Conservation (phyloP, 2,888 invertebrate genomes). For the Oligia fasciuncula region DNA sequence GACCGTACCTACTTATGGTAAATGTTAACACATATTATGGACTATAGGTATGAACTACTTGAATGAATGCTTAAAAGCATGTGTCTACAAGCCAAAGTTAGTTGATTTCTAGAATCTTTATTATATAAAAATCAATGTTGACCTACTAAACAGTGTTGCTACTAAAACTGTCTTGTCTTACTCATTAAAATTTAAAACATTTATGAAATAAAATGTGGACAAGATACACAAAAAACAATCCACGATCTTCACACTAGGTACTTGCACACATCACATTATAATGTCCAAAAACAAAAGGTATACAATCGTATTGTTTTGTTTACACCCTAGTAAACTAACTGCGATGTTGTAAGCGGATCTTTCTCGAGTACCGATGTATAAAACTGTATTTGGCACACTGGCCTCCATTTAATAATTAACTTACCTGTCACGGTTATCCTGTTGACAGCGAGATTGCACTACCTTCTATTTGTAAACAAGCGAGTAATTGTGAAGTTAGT, state of each 20-base stretch:
- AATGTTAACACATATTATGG: slow-evolving; percentile 7
- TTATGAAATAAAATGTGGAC: not conserved
- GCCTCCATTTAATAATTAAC: slow-evolving; percentile 80
- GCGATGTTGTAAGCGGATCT: slow-evolving; percentile 47
- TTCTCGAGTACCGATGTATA: slow-evolving; percentile 31
- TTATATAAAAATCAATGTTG: slow-evolving; percentile 2
- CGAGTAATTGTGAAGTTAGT: slow-evolving; percentile 52
- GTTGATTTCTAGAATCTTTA: not conserved
- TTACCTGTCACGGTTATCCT: slow-evolving; percentile 85
- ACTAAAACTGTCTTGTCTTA: slow-evolving; percentile 1
- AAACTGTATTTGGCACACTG: slow-evolving; percentile 74
- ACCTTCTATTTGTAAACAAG: slow-evolving; percentile 85
- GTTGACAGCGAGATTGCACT: slow-evolving; percentile 77
- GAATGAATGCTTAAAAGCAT: not conserved
- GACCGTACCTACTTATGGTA: slow-evolving; percentile 29
- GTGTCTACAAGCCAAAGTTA: not conserved
- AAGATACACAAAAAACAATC: not conserved
- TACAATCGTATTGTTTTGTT: slow-evolving; percentile 79
- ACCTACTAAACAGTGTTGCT: slow-evolving; percentile 22
- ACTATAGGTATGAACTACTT: not conserved
- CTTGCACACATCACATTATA: slow-evolving; percentile 64
- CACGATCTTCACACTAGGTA: slow-evolving; percentile 62
- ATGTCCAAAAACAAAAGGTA: slow-evolving; percentile 80
- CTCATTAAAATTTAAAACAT: not conserved
- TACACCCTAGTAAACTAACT: slow-evolving; percentile 64